phyloP scores from a whole-genome alignment of 2,113 vertebrate genomes.

The Mixornis gularis region DNA sequence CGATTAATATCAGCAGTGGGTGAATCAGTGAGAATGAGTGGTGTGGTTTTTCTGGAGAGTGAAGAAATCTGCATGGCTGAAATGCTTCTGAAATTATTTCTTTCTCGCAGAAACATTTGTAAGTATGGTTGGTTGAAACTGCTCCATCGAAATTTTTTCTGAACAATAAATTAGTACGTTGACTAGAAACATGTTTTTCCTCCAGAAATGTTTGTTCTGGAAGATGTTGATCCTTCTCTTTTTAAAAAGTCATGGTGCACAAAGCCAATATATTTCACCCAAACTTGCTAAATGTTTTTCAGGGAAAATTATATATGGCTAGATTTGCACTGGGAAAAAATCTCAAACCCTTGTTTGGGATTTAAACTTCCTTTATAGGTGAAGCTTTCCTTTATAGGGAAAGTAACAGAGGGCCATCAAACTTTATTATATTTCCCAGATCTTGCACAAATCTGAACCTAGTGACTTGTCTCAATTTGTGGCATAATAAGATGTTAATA shows the following conservation, averaged over 20 bases:
- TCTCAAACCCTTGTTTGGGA: neutral
- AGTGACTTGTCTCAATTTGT: neutral
- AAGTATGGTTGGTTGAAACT: constrained; percentile 6
- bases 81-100: neutral
- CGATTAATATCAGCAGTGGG: neutral
- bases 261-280: neutral
- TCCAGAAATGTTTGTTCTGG: neutral
- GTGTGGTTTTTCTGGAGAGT: neutral
- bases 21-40: constrained; percentile 11
- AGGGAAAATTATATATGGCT: neutral
- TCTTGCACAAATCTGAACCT: neutral
- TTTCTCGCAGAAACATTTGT: constrained; percentile 12
- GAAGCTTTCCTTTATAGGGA: neutral
- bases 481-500: neutral
- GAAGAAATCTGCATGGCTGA: constrained; percentile 30
- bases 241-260: neutral
- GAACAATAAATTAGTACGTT: neutral
- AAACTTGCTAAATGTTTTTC: neutral
- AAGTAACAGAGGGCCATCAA: neutral
- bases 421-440: neutral
- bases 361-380: neutral
- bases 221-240: neutral
- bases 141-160: constrained; percentile 1
- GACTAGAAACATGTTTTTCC: neutral
- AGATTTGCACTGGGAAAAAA: neutral